These are phyloP conservation scores for Gavia stellata DNA, from an alignment of 2,113 vertebrate species.

Conservation along the genomic window DNA sequence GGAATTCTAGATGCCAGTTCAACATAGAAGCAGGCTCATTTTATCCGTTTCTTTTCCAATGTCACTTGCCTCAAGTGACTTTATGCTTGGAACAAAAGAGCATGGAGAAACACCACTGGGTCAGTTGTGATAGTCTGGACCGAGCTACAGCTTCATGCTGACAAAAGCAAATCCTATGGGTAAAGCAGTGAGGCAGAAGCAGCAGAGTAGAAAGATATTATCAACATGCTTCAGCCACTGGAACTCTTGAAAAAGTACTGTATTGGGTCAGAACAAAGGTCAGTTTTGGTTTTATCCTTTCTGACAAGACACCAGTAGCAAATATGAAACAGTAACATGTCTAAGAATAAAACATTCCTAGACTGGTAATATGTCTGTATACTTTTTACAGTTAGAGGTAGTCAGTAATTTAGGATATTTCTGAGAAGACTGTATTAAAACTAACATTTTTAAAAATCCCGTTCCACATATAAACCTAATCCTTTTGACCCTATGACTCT, in stretches of 20 bases:
- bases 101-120: neutral
- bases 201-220: neutral
- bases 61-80: neutral
- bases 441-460: neutral
- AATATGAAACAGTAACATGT: neutral
- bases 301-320: neutral
- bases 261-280: neutral
- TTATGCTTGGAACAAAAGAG: neutral
- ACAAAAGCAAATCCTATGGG: neutral
- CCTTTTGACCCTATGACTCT: neutral
- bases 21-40: neutral
- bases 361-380: neutral
- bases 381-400: neutral
- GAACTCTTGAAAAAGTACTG: neutral
- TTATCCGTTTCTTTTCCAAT: neutral
- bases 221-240: neutral
- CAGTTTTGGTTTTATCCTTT: neutral
- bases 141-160: neutral
- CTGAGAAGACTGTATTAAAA: neutral
- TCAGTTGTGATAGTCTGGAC: neutral
- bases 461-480: neutral
- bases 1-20: neutral
- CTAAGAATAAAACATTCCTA: neutral
- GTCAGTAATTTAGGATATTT: neutral
- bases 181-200: neutral